A percentile compares a stretch with the other conserved stretches of the same genome.
Conservation (phyloP, 2,797 vertebrate genomes). For the Microhierax caerulescens region DNA sequence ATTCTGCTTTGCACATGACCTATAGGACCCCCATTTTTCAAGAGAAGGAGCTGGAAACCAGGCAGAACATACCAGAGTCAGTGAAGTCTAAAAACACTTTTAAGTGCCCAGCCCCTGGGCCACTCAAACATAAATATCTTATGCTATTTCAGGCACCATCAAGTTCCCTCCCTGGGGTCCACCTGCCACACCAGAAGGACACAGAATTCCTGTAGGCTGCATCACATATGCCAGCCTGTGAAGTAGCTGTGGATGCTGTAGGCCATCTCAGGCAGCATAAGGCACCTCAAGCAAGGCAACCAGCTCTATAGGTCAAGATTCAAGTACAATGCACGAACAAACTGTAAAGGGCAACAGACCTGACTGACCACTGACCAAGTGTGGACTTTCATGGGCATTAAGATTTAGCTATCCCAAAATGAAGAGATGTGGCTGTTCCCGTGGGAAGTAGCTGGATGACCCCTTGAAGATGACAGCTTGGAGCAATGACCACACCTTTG, state of each 20-base stretch:
- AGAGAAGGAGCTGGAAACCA: not conserved
- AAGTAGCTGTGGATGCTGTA: not conserved
- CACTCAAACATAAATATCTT: not conserved
- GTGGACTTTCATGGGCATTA: accelerated
- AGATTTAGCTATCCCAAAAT: not conserved
- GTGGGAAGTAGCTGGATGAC: not conserved
- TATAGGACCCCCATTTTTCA: not conserved
- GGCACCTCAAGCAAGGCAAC: not conserved
- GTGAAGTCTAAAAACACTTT: not conserved
- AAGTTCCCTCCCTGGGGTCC: not conserved
- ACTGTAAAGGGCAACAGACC: not conserved
- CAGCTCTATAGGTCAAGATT: not conserved
- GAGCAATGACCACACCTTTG: slow-evolving; percentile 33
- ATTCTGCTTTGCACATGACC: not conserved
- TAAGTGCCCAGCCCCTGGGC: not conserved
- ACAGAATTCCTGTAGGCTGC: not conserved
- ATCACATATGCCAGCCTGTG: not conserved
- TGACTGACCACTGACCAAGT: not conserved
- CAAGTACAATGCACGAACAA: not conserved
- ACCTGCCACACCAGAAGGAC: not conserved
- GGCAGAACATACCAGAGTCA: not conserved
- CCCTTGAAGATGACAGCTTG: not conserved
- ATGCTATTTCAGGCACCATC: not conserved
- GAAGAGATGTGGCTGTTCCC: not conserved
- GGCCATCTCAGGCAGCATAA: not conserved